Evolutionary conservation across 2,888 invertebrate genomes (phyloP).

Genomic region (Polia nebulosa): DNA sequence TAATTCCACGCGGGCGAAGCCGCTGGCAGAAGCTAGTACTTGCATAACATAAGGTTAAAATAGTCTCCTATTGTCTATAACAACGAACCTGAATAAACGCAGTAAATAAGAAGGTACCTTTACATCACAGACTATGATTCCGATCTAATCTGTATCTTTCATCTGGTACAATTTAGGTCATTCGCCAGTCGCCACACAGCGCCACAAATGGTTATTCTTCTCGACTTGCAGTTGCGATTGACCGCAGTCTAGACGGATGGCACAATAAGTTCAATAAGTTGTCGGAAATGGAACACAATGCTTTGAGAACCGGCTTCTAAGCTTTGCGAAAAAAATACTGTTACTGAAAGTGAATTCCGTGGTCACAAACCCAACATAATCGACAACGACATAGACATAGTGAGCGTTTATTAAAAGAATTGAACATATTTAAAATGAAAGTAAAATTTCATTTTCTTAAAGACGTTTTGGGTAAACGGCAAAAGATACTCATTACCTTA

Average conservation of each 20-base stretch:
- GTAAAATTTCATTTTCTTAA: conserved; percentile 4
- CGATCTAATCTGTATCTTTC: conserved; percentile 32
- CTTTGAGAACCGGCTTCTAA: conserved; percentile 8
- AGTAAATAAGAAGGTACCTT: background rate
- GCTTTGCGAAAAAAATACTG: background rate
- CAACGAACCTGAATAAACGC: background rate
- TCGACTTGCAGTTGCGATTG: conserved; percentile 33
- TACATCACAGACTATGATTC: conserved; percentile 15
- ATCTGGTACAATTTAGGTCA: conserved; percentile 50
- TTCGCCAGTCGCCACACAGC: conserved; percentile 28
- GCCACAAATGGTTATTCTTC: conserved; percentile 40
- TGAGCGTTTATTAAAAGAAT: too few relatives aligned
- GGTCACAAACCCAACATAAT: background rate
- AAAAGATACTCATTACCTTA: conserved; percentile 37
- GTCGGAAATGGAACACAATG: conserved; percentile 9
- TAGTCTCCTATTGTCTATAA: too few relatives aligned
- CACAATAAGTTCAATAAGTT: conserved; percentile 39
- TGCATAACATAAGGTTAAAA: too few relatives aligned
- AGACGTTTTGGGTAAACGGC: conserved; percentile 7
- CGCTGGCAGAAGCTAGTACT: too few relatives aligned
- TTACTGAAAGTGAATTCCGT: background rate
- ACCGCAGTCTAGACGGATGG: conserved; percentile 21
- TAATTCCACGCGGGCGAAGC: too few relatives aligned
- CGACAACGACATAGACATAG: background rate
- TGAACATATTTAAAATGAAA: background rate